These are phyloP conservation scores for Lytechinus variegatus DNA, from an alignment of 35 echinoderm and acorn worm species.

Conservation along the genomic window DNA sequence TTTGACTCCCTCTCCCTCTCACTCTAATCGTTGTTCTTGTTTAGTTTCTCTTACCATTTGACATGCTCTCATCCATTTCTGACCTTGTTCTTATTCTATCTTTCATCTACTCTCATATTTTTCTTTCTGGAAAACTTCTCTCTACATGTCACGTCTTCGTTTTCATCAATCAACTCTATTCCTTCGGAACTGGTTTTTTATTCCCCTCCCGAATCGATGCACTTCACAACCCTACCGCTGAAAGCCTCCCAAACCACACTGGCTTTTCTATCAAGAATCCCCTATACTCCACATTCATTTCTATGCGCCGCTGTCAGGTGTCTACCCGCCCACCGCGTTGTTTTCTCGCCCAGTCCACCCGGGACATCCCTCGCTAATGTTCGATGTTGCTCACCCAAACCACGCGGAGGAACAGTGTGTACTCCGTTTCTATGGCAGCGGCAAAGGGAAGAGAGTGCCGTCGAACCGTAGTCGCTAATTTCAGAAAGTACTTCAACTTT, in stretches of 20 bases:
- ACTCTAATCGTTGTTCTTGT: not conserved
- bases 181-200: not conserved
- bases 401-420: not conserved
- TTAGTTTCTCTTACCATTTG: no score
- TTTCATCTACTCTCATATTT: not conserved
- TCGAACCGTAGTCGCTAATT: not conserved
- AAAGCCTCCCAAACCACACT: not conserved
- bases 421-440: not conserved
- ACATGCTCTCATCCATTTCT: not conserved
- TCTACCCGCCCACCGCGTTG: not conserved
- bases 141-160: not conserved
- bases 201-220: conserved; percentile 7
- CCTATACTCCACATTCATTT: not conserved
- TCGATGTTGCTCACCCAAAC: not conserved
- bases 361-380: not conserved
- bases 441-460: not conserved
- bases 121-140: not conserved
- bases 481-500: not conserved
- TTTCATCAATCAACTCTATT: not conserved
- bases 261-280: not conserved
- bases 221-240: not conserved
- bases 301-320: not conserved
- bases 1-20: not conserved
- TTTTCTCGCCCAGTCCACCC: not conserved
- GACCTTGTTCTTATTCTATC: not conserved